Evolutionary conservation across 2,113 vertebrate genomes (phyloP), one percentile per base, ranked within the genome.

Genomic region (Aegotheles bennettii): DNA sequence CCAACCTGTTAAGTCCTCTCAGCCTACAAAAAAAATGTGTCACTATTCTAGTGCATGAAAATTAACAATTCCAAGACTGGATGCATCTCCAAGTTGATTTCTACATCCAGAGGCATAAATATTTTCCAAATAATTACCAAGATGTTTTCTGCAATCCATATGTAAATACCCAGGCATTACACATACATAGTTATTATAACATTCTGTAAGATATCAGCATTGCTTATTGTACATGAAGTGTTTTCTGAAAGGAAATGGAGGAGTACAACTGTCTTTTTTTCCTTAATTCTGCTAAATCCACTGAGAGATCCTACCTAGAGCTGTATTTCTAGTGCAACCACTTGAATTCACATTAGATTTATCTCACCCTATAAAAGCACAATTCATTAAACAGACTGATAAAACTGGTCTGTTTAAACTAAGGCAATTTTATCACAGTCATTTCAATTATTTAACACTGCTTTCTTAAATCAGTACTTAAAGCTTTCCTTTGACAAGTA

Each of bases 301-400:
- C 64, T 17, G 92, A 86, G 83, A 95, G 70, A 95, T 97, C 94
- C 82, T 92, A 97, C 96, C 95, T 97, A 98, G 93, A 97, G 90
- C 97, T 96, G 82, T 94, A 97, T 97, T 98, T 97, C 97, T 96
- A 85, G 92, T 93, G 76, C 91, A 98, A 96, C 57, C 82, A 95
- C 93, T 98, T 90, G 96, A 97, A 96, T 97, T 97, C 98, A 92
- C 95, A 91, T 97, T 96, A 98, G 97, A 98, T 98, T 98, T 98
- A 98, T 98, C 96, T 98, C 96, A 97, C 56, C 96, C 97, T 97
- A 98, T 98, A 98, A 98, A 98, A 97, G 96, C 97, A 98, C 98
- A 98, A 98, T 98, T 98, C 98, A 98, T 98, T 98, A 98, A 98
- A 98, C 95, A 98, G 97, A 98, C 96, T 97, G 97, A 98, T 97